Conservation (phyloP, 64 coral and sea anemone genomes). For the Stichodactyla mertensii region DNA sequence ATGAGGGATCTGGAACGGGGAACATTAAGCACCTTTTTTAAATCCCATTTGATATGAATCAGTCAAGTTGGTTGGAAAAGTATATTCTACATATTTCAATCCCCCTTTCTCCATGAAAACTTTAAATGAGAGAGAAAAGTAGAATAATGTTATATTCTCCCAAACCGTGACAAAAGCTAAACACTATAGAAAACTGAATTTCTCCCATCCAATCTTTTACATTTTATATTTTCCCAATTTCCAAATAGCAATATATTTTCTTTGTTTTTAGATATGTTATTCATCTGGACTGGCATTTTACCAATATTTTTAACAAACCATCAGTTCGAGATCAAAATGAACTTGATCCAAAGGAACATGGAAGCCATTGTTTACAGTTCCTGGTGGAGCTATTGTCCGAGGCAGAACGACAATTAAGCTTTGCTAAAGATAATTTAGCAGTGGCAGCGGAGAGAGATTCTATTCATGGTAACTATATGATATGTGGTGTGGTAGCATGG, state of each 20-base stretch:
- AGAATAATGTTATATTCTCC: too few relatives aligned
- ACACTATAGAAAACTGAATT: too few relatives aligned
- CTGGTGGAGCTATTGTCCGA: not conserved
- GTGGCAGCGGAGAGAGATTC: not conserved
- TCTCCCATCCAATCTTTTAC: not conserved
- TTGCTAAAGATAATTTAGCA: not conserved
- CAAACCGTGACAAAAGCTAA: too few relatives aligned
- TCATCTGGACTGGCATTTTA: not conserved
- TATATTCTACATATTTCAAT: too few relatives aligned
- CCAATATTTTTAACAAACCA: not conserved
- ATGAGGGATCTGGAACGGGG: not conserved
- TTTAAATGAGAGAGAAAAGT: too few relatives aligned
- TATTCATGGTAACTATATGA: slow-evolving; percentile 1
- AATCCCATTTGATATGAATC: not conserved
- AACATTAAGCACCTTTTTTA: not conserved
- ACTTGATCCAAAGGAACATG: not conserved
- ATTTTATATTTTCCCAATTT: not conserved
- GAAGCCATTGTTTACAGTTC: not conserved
- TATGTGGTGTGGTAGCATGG: not conserved
- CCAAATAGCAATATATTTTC: not conserved
- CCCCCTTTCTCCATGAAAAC: too few relatives aligned
- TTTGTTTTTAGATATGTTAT: slow-evolving; percentile 5
- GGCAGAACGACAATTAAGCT: not conserved
- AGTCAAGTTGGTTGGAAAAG: not conserved
- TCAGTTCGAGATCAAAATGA: not conserved